Evolutionary conservation across 2,888 invertebrate species (phyloP).

Genomic region (Acleris cristana): DNA sequence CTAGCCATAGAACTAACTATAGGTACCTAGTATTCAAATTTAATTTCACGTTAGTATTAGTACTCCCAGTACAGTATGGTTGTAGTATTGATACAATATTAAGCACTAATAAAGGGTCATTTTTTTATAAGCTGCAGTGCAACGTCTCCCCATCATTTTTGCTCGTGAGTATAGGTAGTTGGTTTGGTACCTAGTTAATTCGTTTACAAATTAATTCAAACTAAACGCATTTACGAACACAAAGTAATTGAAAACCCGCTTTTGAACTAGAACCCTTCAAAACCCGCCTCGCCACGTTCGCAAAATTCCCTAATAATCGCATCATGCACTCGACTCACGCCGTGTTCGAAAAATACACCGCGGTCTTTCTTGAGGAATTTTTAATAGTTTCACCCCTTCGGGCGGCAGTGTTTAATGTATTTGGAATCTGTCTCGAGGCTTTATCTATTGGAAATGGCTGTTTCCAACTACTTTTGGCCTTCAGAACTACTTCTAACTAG

Average conservation of each 20-base stretch:
- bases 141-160: too few species aligned
- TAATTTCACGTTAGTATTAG: too few species aligned
- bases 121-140: too few species aligned
- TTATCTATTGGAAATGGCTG: slow-evolving; percentile 82
- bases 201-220: too few species aligned
- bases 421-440: slow-evolving; percentile 80
- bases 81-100: too few species aligned
- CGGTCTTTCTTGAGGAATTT: slow-evolving; percentile 68
- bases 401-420: slow-evolving; percentile 76
- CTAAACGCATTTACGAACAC: too few species aligned
- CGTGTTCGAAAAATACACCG: slow-evolving; percentile 55
- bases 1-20: too few species aligned
- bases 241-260: not conserved
- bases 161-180: too few species aligned
- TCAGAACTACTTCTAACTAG: slow-evolving; percentile 80
- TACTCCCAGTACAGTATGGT: too few species aligned
- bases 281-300: slow-evolving; percentile 38
- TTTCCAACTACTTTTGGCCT: slow-evolving; percentile 78
- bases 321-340: slow-evolving; percentile 66
- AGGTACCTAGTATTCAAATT: too few species aligned
- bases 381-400: slow-evolving; percentile 73
- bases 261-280: not conserved
- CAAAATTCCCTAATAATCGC: slow-evolving; percentile 68
- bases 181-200: too few species aligned
- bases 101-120: too few species aligned